A percentile compares a stretch with the other conserved stretches of the same genome.
These are phyloP conservation scores for Dasysyrphus albostriatus DNA, from an alignment of 2,888 invertebrate genomes.

Conservation along the genomic window DNA sequence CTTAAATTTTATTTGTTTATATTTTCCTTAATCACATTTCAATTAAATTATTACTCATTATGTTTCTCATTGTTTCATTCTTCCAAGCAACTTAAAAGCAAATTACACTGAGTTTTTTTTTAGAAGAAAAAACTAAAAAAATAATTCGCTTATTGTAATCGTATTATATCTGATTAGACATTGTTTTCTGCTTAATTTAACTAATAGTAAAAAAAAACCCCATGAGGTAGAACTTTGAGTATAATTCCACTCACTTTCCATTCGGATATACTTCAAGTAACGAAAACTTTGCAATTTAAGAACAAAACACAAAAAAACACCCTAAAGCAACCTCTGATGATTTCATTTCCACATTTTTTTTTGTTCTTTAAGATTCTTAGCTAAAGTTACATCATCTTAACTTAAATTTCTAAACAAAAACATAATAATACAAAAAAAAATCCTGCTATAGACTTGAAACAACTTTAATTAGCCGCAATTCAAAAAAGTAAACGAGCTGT, in stretches of 20 bases:
- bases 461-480: conserved; percentile 73
- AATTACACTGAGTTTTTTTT: neutral
- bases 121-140: no score
- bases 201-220: conserved; percentile 49
- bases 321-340: conserved; percentile 39
- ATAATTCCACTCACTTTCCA: conserved; percentile 24
- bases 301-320: conserved; percentile 13
- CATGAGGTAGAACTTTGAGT: conserved; percentile 4
- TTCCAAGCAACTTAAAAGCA: neutral
- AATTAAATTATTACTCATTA: neutral
- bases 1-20: no score
- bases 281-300: conserved; percentile 3
- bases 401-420: neutral
- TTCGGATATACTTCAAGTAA: neutral
- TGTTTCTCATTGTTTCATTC: neutral
- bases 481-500: conserved; percentile 65
- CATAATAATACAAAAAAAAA: neutral
- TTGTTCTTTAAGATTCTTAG: conserved; percentile 3
- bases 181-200: conserved; percentile 44
- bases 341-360: conserved; percentile 33
- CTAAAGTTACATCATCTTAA: conserved; percentile 63
- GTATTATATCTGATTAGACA: conserved; percentile 41
- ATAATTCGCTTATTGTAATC: neutral
- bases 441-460: conserved; percentile 24
- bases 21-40: neutral